Conservation (phyloP, 2,888 invertebrate species). For the Folsomia manolachei region DNA sequence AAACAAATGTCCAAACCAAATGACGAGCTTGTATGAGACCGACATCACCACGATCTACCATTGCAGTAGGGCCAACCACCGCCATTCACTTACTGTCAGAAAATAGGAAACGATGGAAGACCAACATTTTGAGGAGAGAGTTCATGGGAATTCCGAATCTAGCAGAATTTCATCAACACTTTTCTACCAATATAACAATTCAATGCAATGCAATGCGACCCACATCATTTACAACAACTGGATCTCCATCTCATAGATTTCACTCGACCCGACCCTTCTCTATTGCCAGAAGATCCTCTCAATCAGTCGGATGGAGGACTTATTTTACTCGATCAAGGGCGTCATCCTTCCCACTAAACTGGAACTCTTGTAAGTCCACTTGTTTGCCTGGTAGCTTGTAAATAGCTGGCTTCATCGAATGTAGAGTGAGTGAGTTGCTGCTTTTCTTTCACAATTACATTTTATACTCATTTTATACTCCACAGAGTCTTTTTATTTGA, state of each 20-base stretch:
- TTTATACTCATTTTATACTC: slow-evolving; percentile 24
- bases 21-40: background rate
- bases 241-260: slow-evolving; percentile 15
- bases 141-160: slow-evolving; percentile 21
- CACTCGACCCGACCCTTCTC: background rate
- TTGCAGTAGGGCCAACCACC: no score
- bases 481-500: slow-evolving; percentile 18
- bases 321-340: background rate
- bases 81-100: background rate
- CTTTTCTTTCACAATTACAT: slow-evolving; percentile 17
- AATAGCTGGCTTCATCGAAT: background rate
- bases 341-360: background rate
- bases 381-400: no score
- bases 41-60: background rate
- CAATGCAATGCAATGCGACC: no score
- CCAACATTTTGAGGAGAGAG: background rate
- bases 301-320: background rate
- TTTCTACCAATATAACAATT: background rate
- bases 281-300: no score
- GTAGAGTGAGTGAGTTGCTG: background rate
- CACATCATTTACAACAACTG: background rate
- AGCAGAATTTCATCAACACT: slow-evolving; percentile 20
- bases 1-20: background rate
- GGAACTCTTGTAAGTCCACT: no score
- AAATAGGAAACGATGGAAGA: background rate